Evolutionary conservation across 2,888 invertebrate species (phyloP).

Genomic region (Aspidiotus destructor): DNA sequence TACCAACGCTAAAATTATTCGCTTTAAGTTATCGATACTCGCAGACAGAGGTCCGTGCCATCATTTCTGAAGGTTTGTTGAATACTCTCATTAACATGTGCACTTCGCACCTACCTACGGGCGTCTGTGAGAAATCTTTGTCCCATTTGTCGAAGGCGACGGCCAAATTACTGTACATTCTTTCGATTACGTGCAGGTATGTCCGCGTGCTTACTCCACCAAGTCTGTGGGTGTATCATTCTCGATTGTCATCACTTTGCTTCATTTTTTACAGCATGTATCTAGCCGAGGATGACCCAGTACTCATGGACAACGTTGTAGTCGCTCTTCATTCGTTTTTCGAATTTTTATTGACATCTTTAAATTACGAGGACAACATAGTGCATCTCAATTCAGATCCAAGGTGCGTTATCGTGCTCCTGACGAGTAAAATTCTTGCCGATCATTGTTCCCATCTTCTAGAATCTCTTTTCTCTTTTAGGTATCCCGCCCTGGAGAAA

Average conservation of each 20-base stretch:
- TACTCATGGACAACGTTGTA: constrained; percentile 21
- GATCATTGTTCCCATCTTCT: not conserved
- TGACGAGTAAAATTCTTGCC: too few relatives aligned
- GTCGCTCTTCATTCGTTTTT: constrained; percentile 21
- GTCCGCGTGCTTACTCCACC: not conserved
- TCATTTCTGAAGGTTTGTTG: constrained; percentile 19
- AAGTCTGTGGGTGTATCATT: not conserved
- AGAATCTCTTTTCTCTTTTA: not conserved
- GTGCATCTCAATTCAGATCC: constrained; percentile 4
- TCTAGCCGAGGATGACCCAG: constrained; percentile 8
- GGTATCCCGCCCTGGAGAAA: constrained; percentile 22
- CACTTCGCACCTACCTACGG: constrained; percentile 5
- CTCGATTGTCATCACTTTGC: not conserved
- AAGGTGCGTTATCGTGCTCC: not conserved
- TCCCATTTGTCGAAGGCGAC: constrained; percentile 25
- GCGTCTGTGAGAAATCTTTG: constrained; percentile 5
- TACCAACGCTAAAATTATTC: constrained; percentile 20
- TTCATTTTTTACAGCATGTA: constrained; percentile 16
- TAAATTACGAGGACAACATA: constrained; percentile 4
- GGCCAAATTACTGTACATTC: constrained; percentile 18
- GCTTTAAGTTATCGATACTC: constrained; percentile 24
- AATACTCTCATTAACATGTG: constrained; percentile 22
- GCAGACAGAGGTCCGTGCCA: constrained; percentile 11
- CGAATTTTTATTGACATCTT: constrained; percentile 16
- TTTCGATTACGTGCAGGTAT: constrained; percentile 26